Evolutionary conservation across 2,888 invertebrate genomes (phyloP).

Genomic region (Lithophane semibrunnea): DNA sequence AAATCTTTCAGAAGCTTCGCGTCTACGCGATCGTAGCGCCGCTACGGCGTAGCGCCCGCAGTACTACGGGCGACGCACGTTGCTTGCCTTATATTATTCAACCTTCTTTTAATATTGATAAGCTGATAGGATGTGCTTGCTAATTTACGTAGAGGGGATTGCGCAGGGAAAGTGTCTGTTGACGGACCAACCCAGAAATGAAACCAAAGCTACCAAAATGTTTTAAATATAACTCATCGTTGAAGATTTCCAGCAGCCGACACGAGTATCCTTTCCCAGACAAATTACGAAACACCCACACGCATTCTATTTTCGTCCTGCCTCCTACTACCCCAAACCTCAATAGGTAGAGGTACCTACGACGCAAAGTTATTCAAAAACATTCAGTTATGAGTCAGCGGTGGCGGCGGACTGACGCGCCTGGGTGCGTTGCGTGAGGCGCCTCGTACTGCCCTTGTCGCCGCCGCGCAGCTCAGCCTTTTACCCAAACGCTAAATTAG

Average conservation of each 20-base stretch:
- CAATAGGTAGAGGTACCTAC: neutral
- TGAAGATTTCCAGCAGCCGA: conserved; percentile 1
- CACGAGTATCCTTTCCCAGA: conserved; percentile 3
- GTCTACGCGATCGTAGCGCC: conserved; percentile 31
- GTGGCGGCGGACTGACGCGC: conserved; percentile 61
- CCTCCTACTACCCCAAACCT: conserved; percentile 19
- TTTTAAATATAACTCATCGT: neutral
- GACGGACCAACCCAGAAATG: neutral
- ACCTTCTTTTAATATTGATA: neutral
- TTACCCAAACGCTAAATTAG: conserved; percentile 60
- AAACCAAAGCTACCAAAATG: neutral
- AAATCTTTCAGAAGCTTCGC: neutral
- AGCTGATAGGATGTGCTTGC: neutral
- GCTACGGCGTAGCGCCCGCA: conserved; percentile 40
- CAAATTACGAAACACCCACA: conserved; percentile 14
- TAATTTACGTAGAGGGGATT: neutral
- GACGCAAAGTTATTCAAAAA: conserved; percentile 49
- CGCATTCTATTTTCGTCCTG: conserved; percentile 29
- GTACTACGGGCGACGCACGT: no score
- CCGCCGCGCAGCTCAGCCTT: conserved; percentile 48
- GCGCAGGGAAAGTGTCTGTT: neutral
- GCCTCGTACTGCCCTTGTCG: conserved; percentile 47
- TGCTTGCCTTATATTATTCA: neutral
- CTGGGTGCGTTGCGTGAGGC: conserved; percentile 66
- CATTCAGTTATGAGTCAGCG: conserved; percentile 64